These are phyloP conservation scores for Chloroceryle amazona DNA, from an alignment of 2,797 vertebrate genomes.

Conservation along the genomic window DNA sequence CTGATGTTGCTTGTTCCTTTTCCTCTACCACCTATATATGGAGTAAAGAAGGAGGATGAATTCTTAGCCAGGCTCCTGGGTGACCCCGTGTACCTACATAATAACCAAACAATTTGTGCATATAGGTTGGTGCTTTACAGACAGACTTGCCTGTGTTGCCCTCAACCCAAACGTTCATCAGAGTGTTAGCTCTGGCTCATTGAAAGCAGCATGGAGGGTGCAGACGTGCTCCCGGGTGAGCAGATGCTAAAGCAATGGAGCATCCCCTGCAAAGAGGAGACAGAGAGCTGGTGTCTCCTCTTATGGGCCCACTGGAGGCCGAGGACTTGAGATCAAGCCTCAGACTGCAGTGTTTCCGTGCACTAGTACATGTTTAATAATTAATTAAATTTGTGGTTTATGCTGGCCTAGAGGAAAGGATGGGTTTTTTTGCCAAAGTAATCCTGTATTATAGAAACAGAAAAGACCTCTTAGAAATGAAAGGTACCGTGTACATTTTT, in stretches of 20 bases:
- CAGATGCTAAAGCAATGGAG: background rate
- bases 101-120: background rate
- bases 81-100: background rate
- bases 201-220: background rate
- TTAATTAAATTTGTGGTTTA: background rate
- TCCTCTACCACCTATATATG: background rate
- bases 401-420: background rate
- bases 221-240: background rate
- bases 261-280: background rate
- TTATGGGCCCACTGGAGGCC: rapidly evolving
- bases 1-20: background rate
- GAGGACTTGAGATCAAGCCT: background rate
- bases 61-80: background rate
- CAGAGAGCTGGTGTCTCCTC: background rate
- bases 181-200: background rate
- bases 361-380: background rate
- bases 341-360: background rate
- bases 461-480: background rate
- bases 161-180: rapidly evolving
- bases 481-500: background rate
- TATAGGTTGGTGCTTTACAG: rapidly evolving
- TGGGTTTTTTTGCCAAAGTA: background rate
- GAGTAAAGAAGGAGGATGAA: background rate
- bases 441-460: background rate
- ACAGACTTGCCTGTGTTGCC: background rate